A percentile compares a stretch with the other conserved stretches of the same genome.
Evolutionary conservation across 1,140 invertebrate genomes (phyloP).

Genomic region (Melipona quadrifasciata): DNA sequence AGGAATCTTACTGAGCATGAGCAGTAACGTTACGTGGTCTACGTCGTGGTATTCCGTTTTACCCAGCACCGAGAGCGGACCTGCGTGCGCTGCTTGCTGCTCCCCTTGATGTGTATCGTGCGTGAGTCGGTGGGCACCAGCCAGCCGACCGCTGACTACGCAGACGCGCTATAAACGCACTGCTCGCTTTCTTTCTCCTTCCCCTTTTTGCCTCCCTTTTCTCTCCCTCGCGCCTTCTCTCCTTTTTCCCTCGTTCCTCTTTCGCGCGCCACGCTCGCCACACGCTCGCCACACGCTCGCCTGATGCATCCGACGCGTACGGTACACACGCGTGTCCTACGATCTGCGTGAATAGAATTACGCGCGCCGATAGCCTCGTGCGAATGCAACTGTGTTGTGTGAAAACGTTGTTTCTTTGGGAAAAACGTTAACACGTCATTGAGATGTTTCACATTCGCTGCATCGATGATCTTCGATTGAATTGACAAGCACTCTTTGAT

Average conservation of each 20-base stretch:
- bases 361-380: too few relatives aligned
- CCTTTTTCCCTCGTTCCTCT: too few relatives aligned
- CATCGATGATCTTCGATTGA: too few relatives aligned
- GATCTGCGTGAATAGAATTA: background rate
- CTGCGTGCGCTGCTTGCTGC: constrained; percentile 44
- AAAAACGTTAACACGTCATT: background rate
- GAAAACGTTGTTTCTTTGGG: too few relatives aligned
- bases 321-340: background rate
- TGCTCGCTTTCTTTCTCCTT: background rate
- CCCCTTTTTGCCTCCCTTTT: too few relatives aligned
- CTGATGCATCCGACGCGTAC: constrained; percentile 15
- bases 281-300: constrained; percentile 15
- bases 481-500: too few relatives aligned
- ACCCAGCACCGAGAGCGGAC: constrained; percentile 6
- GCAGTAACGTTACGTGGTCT: constrained; percentile 49
- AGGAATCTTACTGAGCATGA: constrained; percentile 69
- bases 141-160: constrained; percentile 34
- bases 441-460: too few relatives aligned
- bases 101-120: constrained; percentile 21
- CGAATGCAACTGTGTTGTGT: too few relatives aligned
- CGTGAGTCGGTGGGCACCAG: constrained; percentile 30
- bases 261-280: background rate
- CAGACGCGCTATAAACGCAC: constrained; percentile 47
- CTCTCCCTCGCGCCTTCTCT: background rate
- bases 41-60: constrained; percentile 15